Evolutionary conservation across 2,888 invertebrate species (phyloP).

Genomic region (Athetis lepigone): DNA sequence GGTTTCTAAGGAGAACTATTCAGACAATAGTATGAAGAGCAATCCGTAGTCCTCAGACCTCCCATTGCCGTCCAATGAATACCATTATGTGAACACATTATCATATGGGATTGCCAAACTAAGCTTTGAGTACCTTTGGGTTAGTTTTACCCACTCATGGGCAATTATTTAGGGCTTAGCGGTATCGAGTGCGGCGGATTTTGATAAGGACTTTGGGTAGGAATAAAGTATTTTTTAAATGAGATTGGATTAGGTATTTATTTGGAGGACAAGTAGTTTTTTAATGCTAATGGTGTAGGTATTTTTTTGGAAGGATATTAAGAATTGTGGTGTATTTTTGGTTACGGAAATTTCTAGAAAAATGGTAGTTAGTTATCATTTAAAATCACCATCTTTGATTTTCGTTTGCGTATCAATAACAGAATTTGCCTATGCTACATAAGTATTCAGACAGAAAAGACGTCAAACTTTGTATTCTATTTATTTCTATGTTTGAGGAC

Average conservation of each 20-base stretch:
- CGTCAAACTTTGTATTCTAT: too few relatives aligned
- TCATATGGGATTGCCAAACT: constrained; percentile 42
- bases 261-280: too few relatives aligned
- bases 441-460: too few relatives aligned
- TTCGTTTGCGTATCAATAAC: neutral
- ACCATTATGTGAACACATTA: constrained; percentile 39
- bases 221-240: neutral
- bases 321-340: too few relatives aligned
- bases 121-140: constrained; percentile 17
- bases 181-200: neutral
- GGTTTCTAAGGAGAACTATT: constrained; percentile 30
- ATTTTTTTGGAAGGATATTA: too few relatives aligned
- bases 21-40: constrained; percentile 32
- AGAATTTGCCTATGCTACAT: neutral
- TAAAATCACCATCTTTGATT: too few relatives aligned
- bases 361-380: too few relatives aligned
- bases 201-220: neutral
- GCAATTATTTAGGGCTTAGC: constrained; percentile 13
- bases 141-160: constrained; percentile 17
- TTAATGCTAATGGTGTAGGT: too few relatives aligned
- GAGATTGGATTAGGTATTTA: neutral
- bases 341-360: too few relatives aligned
- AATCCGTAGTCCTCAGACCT: constrained; percentile 2
- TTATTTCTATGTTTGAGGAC: too few relatives aligned
- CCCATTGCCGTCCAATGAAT: constrained; percentile 47